Conservation (phyloP, 2,797 vertebrate genomes). For the Corythornis leucogaster region DNA sequence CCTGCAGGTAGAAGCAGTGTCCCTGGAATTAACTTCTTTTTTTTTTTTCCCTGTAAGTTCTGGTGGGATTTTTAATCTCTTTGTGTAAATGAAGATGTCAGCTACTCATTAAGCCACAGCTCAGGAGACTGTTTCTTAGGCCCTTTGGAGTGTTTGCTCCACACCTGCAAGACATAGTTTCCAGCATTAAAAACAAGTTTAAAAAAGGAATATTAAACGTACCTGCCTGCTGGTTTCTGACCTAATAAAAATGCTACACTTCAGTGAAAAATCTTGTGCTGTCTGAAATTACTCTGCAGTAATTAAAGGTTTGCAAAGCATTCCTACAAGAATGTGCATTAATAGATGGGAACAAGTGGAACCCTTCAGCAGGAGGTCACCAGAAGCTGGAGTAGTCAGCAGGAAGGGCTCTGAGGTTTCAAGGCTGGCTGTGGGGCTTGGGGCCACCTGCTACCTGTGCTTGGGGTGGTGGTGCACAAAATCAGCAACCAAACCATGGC, state of each 20-base stretch:
- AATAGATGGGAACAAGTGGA: not conserved
- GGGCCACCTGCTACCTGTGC: not conserved
- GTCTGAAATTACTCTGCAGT: not conserved
- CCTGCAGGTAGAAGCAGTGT: not conserved
- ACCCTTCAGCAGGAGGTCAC: not conserved
- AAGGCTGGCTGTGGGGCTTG: rapidly evolving
- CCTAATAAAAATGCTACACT: not conserved
- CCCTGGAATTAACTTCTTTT: not conserved
- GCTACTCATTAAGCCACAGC: not conserved
- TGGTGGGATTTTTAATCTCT: not conserved
- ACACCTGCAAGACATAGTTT: not conserved
- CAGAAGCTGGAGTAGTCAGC: not conserved
- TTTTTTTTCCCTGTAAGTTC: not conserved
- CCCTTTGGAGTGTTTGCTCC: not conserved
- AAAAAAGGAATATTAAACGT: not conserved
- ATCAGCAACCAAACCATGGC: not conserved
- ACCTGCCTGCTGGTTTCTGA: not conserved
- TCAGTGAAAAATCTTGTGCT: not conserved
- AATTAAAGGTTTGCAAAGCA: not conserved
- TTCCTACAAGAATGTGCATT: not conserved
- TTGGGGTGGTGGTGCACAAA: no score
- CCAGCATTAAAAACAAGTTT: not conserved
- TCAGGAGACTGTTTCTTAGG: not conserved
- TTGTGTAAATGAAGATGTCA: not conserved
- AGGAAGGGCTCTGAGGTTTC: not conserved